Conservation (phyloP, 2,888 invertebrate genomes). For the Drosophila yooni region DNA sequence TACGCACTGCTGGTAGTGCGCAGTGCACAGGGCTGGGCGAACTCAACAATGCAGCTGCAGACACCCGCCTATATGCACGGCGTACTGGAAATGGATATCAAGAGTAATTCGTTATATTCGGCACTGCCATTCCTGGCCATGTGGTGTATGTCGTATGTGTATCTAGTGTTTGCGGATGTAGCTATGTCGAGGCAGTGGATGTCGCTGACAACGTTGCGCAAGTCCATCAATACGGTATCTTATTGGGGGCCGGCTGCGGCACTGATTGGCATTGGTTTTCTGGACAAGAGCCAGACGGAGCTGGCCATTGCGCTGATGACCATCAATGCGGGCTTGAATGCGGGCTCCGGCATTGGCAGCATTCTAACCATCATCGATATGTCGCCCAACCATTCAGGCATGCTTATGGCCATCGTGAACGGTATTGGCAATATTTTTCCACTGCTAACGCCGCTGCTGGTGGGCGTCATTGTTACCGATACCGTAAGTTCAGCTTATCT, state of each 20-base stretch:
- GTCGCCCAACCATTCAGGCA: conserved; percentile 88
- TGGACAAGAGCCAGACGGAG: conserved; percentile 83
- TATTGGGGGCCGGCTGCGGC: conserved; percentile 86
- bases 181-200: conserved; percentile 83
- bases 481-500: conserved; percentile 68
- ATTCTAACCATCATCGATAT: conserved; percentile 87
- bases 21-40: conserved; percentile 89
- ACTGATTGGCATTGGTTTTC: conserved; percentile 86
- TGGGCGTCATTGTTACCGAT: conserved; percentile 86
- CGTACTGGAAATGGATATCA: conserved; percentile 87
- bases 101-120: conserved; percentile 85
- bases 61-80: conserved; percentile 89
- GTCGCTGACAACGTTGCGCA: conserved; percentile 76
- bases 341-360: conserved; percentile 83
- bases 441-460: conserved; percentile 87
- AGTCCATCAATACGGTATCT: conserved; percentile 73
- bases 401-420: conserved; percentile 89
- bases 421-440: conserved; percentile 87
- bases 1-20: conserved; percentile 86
- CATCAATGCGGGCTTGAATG: conserved; percentile 86
- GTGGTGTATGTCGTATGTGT: conserved; percentile 85
- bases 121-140: conserved; percentile 86
- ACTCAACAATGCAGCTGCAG: conserved; percentile 89
- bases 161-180: conserved; percentile 85
- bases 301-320: conserved; percentile 86